phyloP scores from a whole-genome alignment of 2,113 vertebrate genomes.

The Chloebia gouldiae region DNA sequence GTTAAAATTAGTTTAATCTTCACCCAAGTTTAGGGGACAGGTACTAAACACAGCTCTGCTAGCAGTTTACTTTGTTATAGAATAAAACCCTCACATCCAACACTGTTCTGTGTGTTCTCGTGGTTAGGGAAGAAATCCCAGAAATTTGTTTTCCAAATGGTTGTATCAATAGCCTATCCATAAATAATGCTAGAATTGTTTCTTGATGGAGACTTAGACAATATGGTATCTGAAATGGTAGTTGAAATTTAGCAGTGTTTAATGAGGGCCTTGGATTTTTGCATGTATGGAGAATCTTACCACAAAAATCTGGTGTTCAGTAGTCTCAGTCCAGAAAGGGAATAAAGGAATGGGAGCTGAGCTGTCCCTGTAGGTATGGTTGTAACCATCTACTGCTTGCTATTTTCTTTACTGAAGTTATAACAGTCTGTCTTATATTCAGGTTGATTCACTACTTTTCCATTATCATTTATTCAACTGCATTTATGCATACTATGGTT shows the following conservation, averaged over 20 bases:
- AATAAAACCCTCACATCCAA: neutral
- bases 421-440: neutral
- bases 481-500: neutral
- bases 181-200: neutral
- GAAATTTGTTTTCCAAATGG: neutral
- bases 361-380: neutral
- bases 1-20: neutral
- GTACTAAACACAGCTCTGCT: neutral
- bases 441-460: neutral
- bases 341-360: neutral
- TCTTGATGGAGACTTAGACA: neutral
- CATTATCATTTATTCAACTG: neutral
- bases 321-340: neutral
- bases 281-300: neutral
- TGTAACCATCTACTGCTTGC: neutral
- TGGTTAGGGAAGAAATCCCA: neutral
- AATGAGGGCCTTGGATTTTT: neutral
- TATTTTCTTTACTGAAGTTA: neutral
- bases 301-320: neutral
- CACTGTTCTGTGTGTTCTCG: neutral
- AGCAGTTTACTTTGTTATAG: neutral
- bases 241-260: neutral
- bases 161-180: neutral
- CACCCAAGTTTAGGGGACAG: neutral
- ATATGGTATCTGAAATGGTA: neutral